phyloP scores from a whole-genome alignment of 2,797 vertebrate species.

The Eulemur coronatus region DNA sequence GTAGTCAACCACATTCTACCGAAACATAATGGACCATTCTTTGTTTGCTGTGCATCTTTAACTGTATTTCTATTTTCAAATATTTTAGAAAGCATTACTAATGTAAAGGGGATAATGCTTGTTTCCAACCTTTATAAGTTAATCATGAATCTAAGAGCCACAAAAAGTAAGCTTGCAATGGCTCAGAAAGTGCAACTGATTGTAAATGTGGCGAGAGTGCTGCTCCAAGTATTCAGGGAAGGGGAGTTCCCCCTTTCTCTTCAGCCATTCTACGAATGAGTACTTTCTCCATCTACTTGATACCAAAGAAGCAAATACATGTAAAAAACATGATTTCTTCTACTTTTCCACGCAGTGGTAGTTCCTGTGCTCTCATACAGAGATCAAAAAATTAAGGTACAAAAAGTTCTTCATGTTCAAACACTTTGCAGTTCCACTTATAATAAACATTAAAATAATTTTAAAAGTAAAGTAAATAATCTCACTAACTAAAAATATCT shows the following conservation, averaged over 20 bases:
- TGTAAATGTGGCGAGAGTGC: not conserved
- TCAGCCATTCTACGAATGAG: not conserved
- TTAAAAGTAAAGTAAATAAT: conserved; percentile 59
- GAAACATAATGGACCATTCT: not conserved
- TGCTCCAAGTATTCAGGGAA: not conserved
- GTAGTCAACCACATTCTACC: not conserved
- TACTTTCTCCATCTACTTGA: not conserved
- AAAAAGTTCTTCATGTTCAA: not conserved
- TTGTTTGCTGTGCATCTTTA: not conserved
- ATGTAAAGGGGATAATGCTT: not conserved
- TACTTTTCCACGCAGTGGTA: not conserved
- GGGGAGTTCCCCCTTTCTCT: not conserved
- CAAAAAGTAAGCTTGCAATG: not conserved
- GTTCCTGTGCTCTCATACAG: not conserved
- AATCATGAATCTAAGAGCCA: not conserved
- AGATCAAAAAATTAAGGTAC: not conserved
- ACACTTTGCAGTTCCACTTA: conserved; percentile 25
- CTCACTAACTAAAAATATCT: conserved; percentile 45
- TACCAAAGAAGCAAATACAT: not conserved
- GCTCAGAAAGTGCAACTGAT: not conserved
- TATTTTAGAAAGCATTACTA: not conserved
- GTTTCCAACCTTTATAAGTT: conserved; percentile 2
- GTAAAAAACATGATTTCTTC: not conserved
- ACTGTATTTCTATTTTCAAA: not conserved
- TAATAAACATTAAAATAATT: conserved; percentile 39